Evolutionary conservation across 1,140 invertebrate genomes (phyloP), one percentile per base, ranked within the genome.

Genomic region (Ladona fulva): DNA sequence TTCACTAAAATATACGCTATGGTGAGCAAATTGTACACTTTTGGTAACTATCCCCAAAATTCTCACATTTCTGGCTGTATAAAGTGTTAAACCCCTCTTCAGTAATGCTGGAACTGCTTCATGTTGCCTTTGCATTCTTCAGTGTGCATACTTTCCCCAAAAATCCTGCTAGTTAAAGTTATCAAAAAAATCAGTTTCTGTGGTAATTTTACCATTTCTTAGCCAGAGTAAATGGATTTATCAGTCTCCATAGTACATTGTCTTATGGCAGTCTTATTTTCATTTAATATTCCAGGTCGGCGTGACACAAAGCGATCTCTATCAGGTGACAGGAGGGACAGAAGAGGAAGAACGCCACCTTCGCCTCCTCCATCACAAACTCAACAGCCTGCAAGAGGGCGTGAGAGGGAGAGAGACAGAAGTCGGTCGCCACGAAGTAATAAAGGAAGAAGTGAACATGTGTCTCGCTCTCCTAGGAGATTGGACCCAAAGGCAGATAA

Each of bases 381-480:
- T 77, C 52, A 66, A 22, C 85, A 86, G 80, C 86, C 86, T 11
- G 84, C 85, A 12, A 82, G 83, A 78, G 29, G 77, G 24, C 78
- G 83, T 79, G 75, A 80, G 16, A 81, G 82, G 24, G 83, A 83
- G 37, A 78, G 78, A 76, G 78, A 80, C 10, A 74, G 75, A 73
- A 75, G 77, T 81, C 1, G 85, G 84, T 0, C 84, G 83, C 73
- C 83, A 83, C 25, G 82, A 81, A 10, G 83, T 83, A 79, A 82
- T 83, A 42, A 85, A 85, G 52, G 83, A 84, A 3, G 52, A 66
- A 22, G 5, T 16, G 52, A 66, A 12, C 52, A 66, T 12, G n/a
- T 66, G 12, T 66, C 52, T 66, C 52, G 12, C n/a, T 66, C 52
- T 5, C 52, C 52, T 3, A 84, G 1, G 85, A 84, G 8, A 76